Conservation (phyloP, 2,888 invertebrate genomes). For the Opisthograptis luteolata region DNA sequence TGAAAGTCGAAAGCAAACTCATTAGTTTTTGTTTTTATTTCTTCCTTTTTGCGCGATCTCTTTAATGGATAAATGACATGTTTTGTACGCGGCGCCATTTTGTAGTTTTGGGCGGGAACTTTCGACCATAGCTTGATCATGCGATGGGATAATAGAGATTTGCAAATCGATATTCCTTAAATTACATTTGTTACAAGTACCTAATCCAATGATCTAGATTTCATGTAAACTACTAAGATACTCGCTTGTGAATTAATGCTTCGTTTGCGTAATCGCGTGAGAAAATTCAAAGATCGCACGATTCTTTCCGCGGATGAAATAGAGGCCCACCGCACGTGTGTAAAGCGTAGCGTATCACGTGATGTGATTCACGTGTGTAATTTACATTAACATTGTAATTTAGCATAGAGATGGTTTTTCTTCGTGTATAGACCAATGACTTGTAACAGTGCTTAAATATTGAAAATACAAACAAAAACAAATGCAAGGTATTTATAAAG, state of each 20-base stretch:
- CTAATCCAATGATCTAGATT: constrained; percentile 33
- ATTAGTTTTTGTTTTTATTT: constrained; percentile 50
- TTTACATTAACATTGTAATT: too few species aligned
- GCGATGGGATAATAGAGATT: too few species aligned
- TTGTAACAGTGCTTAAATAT: too few species aligned
- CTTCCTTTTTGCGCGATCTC: constrained; percentile 40
- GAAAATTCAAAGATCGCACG: constrained; percentile 45
- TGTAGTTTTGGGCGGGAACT: too few species aligned
- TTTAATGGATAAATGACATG: constrained; percentile 17
- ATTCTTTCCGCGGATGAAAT: constrained; percentile 27
- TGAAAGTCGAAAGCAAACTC: constrained; percentile 72
- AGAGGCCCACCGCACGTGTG: constrained; percentile 8
- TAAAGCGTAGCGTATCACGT: neutral
- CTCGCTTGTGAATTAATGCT: constrained; percentile 27
- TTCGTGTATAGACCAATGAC: too few species aligned
- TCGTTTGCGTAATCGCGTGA: constrained; percentile 51
- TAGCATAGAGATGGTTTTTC: too few species aligned
- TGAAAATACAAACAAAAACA: too few species aligned
- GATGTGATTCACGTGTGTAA: neutral
- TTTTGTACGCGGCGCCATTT: constrained; percentile 1
- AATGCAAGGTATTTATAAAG: too few species aligned
- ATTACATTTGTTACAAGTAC: too few species aligned
- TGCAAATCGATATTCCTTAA: too few species aligned
- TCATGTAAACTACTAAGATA: constrained; percentile 31
- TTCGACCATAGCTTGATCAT: too few species aligned